Conservation (phyloP, 2,797 vertebrate species). For the Oryzias sinensis region DNA sequence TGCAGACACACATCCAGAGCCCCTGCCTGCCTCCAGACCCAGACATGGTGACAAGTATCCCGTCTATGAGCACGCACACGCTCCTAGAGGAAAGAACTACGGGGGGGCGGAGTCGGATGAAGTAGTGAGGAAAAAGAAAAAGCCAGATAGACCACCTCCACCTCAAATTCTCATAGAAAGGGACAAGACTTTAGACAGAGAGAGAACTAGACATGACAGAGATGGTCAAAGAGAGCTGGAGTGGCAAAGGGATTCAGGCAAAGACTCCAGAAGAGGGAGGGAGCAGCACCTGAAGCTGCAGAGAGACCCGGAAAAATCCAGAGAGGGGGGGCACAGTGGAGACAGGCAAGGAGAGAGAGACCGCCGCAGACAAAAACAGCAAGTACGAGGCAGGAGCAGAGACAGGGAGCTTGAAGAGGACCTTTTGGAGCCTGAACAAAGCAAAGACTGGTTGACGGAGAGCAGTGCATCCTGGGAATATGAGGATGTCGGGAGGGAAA, state of each 20-base stretch:
- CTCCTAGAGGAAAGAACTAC: slow-evolving; percentile 32
- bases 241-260: slow-evolving; percentile 28
- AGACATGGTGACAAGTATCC: slow-evolving; percentile 58
- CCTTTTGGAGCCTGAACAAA: slow-evolving; percentile 5
- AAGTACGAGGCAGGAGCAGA: slow-evolving; percentile 45
- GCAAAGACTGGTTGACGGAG: slow-evolving; percentile 20
- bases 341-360: slow-evolving; percentile 43
- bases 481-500: slow-evolving; percentile 27
- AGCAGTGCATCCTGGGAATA: slow-evolving; percentile 51
- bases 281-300: slow-evolving; percentile 37
- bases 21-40: slow-evolving; percentile 52
- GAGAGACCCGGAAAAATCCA: slow-evolving; percentile 46
- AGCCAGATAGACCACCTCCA: slow-evolving; percentile 64
- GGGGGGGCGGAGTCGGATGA: slow-evolving; percentile 50
- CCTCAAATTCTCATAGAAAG: slow-evolving; percentile 56
- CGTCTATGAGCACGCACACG: slow-evolving; percentile 63
- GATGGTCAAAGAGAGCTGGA: slow-evolving; percentile 37
- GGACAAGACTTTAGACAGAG: slow-evolving; percentile 53
- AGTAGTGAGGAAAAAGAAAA: slow-evolving; percentile 68
- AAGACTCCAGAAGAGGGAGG: slow-evolving; percentile 42
- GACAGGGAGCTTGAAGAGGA: slow-evolving; percentile 57
- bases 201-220: slow-evolving; percentile 37
- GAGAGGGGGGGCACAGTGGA: slow-evolving; percentile 39
- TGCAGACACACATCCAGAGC: slow-evolving; percentile 65
- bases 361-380: slow-evolving; percentile 30